A percentile compares a stretch with the other conserved stretches of the same genome.
Conservation (phyloP, 1,140 invertebrate genomes). For the Ephestia elutella region DNA sequence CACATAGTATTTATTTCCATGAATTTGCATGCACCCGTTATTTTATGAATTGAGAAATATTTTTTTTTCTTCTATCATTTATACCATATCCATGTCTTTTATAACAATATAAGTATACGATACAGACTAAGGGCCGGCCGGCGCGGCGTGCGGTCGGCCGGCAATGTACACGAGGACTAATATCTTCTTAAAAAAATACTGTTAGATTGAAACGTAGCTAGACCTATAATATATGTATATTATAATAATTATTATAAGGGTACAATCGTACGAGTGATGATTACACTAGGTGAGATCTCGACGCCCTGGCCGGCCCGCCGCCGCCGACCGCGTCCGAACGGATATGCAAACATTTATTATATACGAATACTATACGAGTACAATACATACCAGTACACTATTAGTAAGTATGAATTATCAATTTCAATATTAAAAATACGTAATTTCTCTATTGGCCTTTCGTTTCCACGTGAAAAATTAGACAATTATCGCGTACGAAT, state of each 20-base stretch:
- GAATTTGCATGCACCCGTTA: conserved; percentile 72
- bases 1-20: conserved; percentile 62
- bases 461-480: conserved; percentile 70
- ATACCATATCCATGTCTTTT: conserved; percentile 68
- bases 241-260: conserved; percentile 62
- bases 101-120: conserved; percentile 69
- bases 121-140: conserved; percentile 63
- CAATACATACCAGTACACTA: conserved; percentile 52
- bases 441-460: conserved; percentile 72
- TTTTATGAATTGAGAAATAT: conserved; percentile 70
- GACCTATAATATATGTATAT: conserved; percentile 70
- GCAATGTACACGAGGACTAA: conserved; percentile 71
- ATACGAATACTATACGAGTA: conserved; percentile 52
- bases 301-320: conserved; percentile 58
- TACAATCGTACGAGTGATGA: conserved; percentile 67
- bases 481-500: conserved; percentile 66
- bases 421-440: conserved; percentile 73
- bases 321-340: conserved; percentile 60
- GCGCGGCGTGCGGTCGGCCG: conserved; percentile 43
- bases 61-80: conserved; percentile 69
- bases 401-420: conserved; percentile 61
- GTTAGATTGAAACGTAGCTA: conserved; percentile 74
- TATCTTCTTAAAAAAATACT: conserved; percentile 75
- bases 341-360: conserved; percentile 68
- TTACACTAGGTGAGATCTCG: conserved; percentile 72